Percentiles rank a stretch among this genome's conserved stretches.
These are phyloP conservation scores for Rhea pennata DNA, from an alignment of 2,113 vertebrate genomes.

Conservation along the genomic window DNA sequence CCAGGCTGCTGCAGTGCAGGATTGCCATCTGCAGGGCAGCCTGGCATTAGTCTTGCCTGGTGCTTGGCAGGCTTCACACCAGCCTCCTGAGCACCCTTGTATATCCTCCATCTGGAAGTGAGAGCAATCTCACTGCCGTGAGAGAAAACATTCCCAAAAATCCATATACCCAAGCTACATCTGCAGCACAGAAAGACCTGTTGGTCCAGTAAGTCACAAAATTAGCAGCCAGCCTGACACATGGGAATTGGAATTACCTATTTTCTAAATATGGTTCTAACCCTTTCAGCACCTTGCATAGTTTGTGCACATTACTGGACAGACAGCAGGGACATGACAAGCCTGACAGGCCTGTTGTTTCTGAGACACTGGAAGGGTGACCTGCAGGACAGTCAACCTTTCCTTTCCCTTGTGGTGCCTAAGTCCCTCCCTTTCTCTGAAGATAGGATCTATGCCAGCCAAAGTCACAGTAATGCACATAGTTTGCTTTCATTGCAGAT, in stretches of 20 bases:
- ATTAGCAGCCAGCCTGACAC: neutral
- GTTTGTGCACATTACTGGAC: neutral
- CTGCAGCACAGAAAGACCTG: neutral
- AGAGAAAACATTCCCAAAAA: neutral
- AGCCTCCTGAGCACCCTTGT: neutral
- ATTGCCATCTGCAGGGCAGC: constrained; percentile 50
- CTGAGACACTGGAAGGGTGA: neutral
- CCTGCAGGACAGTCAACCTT: neutral
- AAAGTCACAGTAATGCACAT: neutral
- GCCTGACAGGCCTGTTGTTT: too few species aligned
- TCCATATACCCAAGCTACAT: neutral
- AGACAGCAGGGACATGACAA: neutral
- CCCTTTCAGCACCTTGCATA: neutral
- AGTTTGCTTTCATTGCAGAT: neutral
- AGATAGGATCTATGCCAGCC: neutral
- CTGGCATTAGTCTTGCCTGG: neutral
- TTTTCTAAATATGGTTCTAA: neutral
- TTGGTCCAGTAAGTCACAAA: neutral
- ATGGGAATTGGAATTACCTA: neutral
- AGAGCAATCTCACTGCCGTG: neutral
- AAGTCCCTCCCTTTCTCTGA: neutral
- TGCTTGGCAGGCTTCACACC: neutral
- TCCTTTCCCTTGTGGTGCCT: neutral
- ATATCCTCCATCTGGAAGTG: neutral
- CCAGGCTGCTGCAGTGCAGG: neutral